These are phyloP conservation scores for Limonius californicus DNA, from an alignment of 1,140 invertebrate species.

Conservation along the genomic window DNA sequence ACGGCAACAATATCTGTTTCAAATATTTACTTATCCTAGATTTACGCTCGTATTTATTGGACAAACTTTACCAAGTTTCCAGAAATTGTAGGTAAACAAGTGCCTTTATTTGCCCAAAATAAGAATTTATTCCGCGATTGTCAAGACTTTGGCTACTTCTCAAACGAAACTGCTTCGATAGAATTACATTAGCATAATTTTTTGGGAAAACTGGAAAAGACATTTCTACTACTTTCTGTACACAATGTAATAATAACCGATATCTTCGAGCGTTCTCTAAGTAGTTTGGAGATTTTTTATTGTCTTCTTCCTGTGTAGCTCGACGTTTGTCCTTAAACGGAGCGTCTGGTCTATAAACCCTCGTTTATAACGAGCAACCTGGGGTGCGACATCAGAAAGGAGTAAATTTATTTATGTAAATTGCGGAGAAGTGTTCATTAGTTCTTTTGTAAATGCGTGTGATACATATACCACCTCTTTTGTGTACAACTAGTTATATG, in stretches of 20 bases:
- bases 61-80: neutral
- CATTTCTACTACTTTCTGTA: no score
- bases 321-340: neutral
- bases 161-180: neutral
- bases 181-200: no score
- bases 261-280: no score
- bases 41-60: slow-evolving; percentile 1
- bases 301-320: neutral
- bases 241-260: no score
- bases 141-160: neutral
- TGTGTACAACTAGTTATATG: neutral
- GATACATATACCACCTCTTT: neutral
- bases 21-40: slow-evolving; percentile 1
- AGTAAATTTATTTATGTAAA: slow-evolving; percentile 2
- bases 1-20: no score
- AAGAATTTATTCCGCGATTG: neutral
- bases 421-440: neutral
- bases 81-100: slow-evolving; percentile 2
- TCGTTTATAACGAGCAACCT: neutral
- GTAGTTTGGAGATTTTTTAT: no score
- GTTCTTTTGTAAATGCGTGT: neutral
- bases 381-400: neutral
- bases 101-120: neutral
- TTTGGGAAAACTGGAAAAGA: no score
- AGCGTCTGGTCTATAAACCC: neutral